Percentiles rank a stretch among this genome's conserved stretches.
phyloP scores from a whole-genome alignment of 2,797 vertebrate species.

The Neopelma chrysocephalum region DNA sequence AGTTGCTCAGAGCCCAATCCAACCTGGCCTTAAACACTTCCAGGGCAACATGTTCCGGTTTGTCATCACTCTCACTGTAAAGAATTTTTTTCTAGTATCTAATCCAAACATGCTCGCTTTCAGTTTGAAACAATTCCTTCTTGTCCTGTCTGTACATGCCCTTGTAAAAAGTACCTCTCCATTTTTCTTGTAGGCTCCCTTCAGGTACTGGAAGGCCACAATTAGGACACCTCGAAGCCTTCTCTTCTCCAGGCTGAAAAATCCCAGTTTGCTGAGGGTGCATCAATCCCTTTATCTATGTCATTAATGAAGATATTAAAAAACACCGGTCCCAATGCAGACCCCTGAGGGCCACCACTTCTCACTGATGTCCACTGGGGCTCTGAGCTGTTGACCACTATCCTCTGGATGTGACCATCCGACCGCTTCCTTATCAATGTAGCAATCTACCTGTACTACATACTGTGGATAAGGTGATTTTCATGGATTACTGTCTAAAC shows the following conservation, averaged over 20 bases:
- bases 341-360: background rate
- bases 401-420: background rate
- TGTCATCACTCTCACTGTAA: background rate
- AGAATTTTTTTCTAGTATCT: background rate
- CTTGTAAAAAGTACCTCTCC: background rate
- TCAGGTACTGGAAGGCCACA: background rate
- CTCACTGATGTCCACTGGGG: background rate
- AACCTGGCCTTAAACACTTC: background rate
- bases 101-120: background rate
- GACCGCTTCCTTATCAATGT: background rate
- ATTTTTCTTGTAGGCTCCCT: background rate
- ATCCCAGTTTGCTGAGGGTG: background rate
- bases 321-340: fast-evolving
- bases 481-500: background rate
- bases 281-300: background rate
- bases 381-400: background rate
- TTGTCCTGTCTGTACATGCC: background rate
- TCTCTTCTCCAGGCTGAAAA: background rate
- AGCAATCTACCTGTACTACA: fast-evolving
- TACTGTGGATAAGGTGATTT: background rate
- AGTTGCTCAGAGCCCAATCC: background rate
- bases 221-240: too few species aligned
- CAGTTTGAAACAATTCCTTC: background rate
- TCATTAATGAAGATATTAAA: background rate
- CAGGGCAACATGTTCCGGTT: background rate